phyloP scores from a whole-genome alignment of 2,113 vertebrate genomes.

The Grantiella picta region DNA sequence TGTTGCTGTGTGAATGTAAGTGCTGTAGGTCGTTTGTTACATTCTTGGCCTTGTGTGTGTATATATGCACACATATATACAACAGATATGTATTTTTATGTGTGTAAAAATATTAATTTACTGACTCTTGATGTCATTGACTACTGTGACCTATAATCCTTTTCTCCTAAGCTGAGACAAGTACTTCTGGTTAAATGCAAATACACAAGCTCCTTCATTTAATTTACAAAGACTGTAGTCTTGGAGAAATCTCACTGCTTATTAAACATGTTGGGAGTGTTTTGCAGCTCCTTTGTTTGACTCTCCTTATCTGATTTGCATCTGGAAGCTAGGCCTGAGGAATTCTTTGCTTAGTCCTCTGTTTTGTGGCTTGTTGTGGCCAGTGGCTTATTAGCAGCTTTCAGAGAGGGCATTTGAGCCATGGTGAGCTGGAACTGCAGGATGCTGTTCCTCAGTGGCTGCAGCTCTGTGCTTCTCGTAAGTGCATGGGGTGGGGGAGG shows the following conservation, averaged over 20 bases:
- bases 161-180: neutral
- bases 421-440: neutral
- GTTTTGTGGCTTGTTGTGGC: neutral
- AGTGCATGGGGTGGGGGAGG: neutral
- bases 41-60: neutral
- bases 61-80: neutral
- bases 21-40: neutral
- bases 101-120: neutral
- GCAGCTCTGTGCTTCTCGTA: accelerated
- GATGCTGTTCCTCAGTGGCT: neutral
- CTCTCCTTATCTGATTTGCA: neutral
- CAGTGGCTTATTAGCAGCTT: neutral
- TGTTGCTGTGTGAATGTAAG: neutral
- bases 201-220: neutral
- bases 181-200: neutral
- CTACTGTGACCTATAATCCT: neutral
- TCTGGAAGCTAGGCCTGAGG: neutral
- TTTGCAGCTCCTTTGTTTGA: constrained; percentile 11
- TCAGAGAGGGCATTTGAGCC: neutral
- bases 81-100: neutral
- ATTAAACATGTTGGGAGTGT: neutral
- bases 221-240: neutral
- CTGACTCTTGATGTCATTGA: neutral
- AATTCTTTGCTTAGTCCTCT: neutral
- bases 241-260: neutral